Percentiles rank a stretch among this genome's conserved stretches.
Evolutionary conservation across 2,888 invertebrate genomes (phyloP).

Genomic region (Lissocephala sabroskyi): DNA sequence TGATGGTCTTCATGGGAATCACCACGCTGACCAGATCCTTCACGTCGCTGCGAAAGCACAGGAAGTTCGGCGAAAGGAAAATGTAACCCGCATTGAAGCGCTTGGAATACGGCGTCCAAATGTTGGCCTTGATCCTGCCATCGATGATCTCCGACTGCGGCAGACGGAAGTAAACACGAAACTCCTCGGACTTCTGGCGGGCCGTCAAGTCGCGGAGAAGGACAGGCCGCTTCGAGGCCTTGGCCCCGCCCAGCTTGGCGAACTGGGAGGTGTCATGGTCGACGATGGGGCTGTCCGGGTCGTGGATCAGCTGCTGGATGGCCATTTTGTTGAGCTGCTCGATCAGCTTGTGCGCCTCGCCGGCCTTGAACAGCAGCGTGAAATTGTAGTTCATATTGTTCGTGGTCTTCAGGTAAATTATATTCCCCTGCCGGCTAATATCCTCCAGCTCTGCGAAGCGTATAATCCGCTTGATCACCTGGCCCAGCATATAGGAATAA

Average conservation of each 20-base stretch:
- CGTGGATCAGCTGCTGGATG: constrained; percentile 87
- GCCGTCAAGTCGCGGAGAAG: constrained; percentile 96
- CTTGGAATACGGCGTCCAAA: constrained; percentile 97
- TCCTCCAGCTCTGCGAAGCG: constrained; percentile 84
- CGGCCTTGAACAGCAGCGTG: constrained; percentile 90
- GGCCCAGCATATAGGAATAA: constrained; percentile 94
- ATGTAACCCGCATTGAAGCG: constrained; percentile 89
- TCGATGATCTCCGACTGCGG: constrained; percentile 94
- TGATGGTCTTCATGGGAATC: constrained; percentile 88
- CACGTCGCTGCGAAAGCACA: constrained; percentile 97
- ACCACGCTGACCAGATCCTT: constrained; percentile 86
- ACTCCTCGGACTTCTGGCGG: constrained; percentile 92
- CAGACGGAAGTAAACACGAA: constrained; percentile 86
- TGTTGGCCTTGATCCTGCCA: constrained; percentile 85
- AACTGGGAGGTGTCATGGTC: constrained; percentile 90
- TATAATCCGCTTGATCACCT: constrained; percentile 89
- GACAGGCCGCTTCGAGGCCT: constrained; percentile 92
- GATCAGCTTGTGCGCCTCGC: constrained; percentile 92
- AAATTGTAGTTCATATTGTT: constrained; percentile 89
- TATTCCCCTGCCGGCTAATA: constrained; percentile 84
- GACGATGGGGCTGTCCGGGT: constrained; percentile 92
- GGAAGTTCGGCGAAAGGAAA: constrained; percentile 93
- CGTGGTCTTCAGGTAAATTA: constrained; percentile 86
- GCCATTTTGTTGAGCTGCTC: constrained; percentile 97
- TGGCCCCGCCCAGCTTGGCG: constrained; percentile 84